Conservation (phyloP, 1,140 invertebrate genomes). For the Archivesica marissinica region DNA sequence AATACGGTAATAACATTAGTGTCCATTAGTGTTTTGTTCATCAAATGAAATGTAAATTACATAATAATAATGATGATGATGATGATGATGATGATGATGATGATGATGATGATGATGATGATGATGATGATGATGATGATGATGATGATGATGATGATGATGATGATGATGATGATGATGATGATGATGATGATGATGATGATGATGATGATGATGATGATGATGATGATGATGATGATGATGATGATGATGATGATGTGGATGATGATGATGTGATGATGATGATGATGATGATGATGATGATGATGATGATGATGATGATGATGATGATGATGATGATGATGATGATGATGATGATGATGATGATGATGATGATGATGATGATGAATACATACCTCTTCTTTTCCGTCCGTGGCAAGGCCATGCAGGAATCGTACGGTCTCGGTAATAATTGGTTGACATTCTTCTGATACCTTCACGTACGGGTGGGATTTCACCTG, state of each 20-base stretch:
- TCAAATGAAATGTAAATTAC: neutral
- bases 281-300: constrained; percentile 56
- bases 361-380: constrained; percentile 61
- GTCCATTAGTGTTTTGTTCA: neutral
- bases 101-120: constrained; percentile 8
- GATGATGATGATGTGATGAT: too few relatives aligned
- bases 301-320: constrained; percentile 58
- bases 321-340: constrained; percentile 49
- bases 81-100: neutral
- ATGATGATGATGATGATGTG: constrained; percentile 62
- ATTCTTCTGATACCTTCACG: constrained; percentile 87
- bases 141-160: constrained; percentile 28
- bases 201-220: constrained; percentile 50
- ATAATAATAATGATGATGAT: too few relatives aligned
- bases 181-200: constrained; percentile 4
- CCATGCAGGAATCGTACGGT: constrained; percentile 90
- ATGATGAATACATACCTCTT: constrained; percentile 68
- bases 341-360: constrained; percentile 45
- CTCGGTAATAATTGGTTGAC: constrained; percentile 90
- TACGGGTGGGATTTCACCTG: constrained; percentile 86
- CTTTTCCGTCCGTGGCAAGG: constrained; percentile 86
- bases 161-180: neutral
- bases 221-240: constrained; percentile 61
- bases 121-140: neutral
- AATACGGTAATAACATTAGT: neutral